Conservation (phyloP, 2,113 vertebrate genomes). For the Anolis sagrei region DNA sequence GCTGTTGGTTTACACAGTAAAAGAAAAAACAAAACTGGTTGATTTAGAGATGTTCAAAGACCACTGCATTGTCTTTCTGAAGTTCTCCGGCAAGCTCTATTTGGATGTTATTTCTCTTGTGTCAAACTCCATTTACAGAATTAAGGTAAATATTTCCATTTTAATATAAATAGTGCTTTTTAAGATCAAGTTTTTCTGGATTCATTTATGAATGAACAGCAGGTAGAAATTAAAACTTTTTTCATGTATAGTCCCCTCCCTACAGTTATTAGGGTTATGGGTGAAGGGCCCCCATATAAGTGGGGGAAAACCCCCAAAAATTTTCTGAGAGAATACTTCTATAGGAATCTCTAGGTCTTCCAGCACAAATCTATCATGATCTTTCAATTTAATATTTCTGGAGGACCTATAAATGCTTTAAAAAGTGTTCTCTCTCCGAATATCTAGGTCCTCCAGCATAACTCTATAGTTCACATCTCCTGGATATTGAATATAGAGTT, state of each 20-base stretch:
- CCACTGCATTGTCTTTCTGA: conserved; percentile 84
- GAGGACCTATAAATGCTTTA: no score
- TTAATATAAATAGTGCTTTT: conserved; percentile 5
- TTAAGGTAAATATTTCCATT: conserved; percentile 80
- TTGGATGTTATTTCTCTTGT: conserved; percentile 83
- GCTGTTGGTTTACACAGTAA: conserved; percentile 81
- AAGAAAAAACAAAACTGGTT: conserved; percentile 78
- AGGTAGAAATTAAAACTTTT: neutral
- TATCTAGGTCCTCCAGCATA: no score
- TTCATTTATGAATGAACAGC: neutral
- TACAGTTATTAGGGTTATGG: no score
- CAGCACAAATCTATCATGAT: no score
- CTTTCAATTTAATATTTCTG: no score
- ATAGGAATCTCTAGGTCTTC: no score
- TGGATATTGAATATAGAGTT: no score
- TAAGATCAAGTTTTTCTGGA: neutral
- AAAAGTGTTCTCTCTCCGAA: no score
- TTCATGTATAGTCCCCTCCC: neutral
- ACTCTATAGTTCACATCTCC: no score
- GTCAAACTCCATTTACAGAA: conserved; percentile 71
- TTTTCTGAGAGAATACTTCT: no score
- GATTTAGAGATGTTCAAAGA: conserved; percentile 92
- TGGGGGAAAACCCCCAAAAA: no score
- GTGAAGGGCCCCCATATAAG: no score
- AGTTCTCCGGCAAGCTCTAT: conserved; percentile 73